Evolutionary conservation across 2,888 invertebrate species (phyloP).

Genomic region (Atherix ibis): DNA sequence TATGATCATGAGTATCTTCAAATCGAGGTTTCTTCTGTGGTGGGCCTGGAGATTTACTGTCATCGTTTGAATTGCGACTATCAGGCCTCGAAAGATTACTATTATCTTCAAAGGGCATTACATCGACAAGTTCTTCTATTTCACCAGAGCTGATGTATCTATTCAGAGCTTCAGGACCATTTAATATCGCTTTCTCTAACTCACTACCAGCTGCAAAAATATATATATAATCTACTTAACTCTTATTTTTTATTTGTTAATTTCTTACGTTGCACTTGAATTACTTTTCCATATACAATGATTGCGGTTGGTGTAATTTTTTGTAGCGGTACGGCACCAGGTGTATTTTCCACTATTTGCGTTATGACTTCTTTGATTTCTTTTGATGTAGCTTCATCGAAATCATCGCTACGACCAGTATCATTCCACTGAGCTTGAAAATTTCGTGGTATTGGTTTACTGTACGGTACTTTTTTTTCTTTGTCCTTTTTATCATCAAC

Average conservation of each 20-base stretch:
- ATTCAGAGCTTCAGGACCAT: conserved; percentile 61
- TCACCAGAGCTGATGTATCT: conserved; percentile 65
- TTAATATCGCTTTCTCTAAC: conserved; percentile 57
- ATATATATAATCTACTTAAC: not conserved
- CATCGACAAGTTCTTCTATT: conserved; percentile 63
- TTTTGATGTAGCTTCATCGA: conserved; percentile 31
- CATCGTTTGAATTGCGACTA: conserved; percentile 22
- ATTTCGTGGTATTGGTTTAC: conserved; percentile 89
- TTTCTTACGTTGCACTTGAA: conserved; percentile 52
- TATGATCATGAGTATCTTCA: conserved; percentile 25
- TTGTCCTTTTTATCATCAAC: conserved; percentile 55
- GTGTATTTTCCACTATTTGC: conserved; percentile 56
- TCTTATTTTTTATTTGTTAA: not conserved
- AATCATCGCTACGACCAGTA: conserved; percentile 42
- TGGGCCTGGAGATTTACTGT: conserved; percentile 17
- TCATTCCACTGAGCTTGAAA: conserved; percentile 97
- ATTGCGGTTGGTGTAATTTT: conserved; percentile 67
- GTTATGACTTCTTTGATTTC: conserved; percentile 49
- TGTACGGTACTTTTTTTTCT: conserved; percentile 77
- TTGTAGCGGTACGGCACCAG: conserved; percentile 60
- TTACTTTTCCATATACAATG: conserved; percentile 67
- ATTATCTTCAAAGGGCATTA: conserved; percentile 50
- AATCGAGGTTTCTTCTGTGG: conserved; percentile 26
- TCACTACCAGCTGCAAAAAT: conserved; percentile 48
- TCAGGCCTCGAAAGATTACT: conserved; percentile 15